Conservation (phyloP, 2,797 vertebrate species). For the Crenichthys baileyi region DNA sequence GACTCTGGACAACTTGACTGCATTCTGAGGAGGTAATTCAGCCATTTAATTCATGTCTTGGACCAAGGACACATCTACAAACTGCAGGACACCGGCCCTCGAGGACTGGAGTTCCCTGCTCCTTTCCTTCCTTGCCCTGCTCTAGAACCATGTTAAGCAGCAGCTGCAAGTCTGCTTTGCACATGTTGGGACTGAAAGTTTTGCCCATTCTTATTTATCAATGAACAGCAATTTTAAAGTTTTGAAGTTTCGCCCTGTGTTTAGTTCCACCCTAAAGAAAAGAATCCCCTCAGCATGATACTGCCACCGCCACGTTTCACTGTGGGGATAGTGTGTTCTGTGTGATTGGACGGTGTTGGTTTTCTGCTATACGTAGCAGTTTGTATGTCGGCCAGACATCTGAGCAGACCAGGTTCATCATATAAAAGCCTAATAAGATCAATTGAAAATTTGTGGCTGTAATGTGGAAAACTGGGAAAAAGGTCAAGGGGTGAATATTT, state of each 20-base stretch:
- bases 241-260: neutral
- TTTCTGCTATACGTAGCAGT: neutral
- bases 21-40: no score
- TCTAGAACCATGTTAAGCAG: no score
- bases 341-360: no score
- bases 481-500: neutral
- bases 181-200: neutral
- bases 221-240: neutral
- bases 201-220: neutral
- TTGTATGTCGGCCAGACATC: neutral
- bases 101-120: no score
- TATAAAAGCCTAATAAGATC: neutral
- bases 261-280: neutral
- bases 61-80: no score
- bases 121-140: no score
- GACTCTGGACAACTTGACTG: no score
- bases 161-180: neutral
- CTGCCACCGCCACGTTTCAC: neutral
- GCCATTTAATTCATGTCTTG: no score
- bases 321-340: neutral
- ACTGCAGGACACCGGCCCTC: no score
- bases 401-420: neutral
- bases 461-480: neutral
- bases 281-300: neutral
- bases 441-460: neutral